Evolutionary conservation across 2,888 invertebrate genomes (phyloP).

Genomic region (Helobdella robusta): DNA sequence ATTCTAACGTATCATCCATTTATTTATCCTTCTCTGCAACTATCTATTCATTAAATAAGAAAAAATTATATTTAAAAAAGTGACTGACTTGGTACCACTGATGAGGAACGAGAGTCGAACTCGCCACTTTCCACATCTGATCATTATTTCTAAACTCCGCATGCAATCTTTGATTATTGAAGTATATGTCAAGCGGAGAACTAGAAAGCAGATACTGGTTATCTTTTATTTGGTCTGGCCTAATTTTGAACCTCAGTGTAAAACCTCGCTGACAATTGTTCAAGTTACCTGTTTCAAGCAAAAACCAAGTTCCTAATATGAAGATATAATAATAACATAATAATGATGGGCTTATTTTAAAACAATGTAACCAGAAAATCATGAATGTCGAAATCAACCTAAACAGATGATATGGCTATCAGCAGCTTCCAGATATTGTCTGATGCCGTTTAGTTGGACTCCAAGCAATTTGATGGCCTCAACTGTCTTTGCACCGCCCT

Average conservation of each 20-base stretch:
- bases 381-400: too few species aligned
- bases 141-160: conserved; percentile 40
- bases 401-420: conserved; percentile 41
- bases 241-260: conserved; percentile 40
- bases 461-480: conserved; percentile 30
- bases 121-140: conserved; percentile 39
- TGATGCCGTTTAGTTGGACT: conserved; percentile 38
- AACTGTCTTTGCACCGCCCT: conserved; percentile 27
- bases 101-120: neutral
- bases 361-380: too few species aligned
- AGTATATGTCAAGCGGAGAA: conserved; percentile 42
- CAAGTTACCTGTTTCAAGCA: conserved; percentile 38
- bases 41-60: too few species aligned
- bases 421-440: conserved; percentile 44
- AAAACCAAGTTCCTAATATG: too few species aligned
- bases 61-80: too few species aligned
- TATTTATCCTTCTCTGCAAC: neutral
- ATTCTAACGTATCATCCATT: neutral
- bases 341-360: too few species aligned
- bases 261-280: conserved; percentile 43
- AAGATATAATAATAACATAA: too few species aligned
- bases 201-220: conserved; percentile 45
- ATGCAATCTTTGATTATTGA: conserved; percentile 40
- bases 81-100: conserved; percentile 22
- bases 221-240: conserved; percentile 39